Evolutionary conservation across 2,797 vertebrate species (phyloP), one percentile per base, ranked within the genome.

Genomic region (Sebastes taczanowskii): DNA sequence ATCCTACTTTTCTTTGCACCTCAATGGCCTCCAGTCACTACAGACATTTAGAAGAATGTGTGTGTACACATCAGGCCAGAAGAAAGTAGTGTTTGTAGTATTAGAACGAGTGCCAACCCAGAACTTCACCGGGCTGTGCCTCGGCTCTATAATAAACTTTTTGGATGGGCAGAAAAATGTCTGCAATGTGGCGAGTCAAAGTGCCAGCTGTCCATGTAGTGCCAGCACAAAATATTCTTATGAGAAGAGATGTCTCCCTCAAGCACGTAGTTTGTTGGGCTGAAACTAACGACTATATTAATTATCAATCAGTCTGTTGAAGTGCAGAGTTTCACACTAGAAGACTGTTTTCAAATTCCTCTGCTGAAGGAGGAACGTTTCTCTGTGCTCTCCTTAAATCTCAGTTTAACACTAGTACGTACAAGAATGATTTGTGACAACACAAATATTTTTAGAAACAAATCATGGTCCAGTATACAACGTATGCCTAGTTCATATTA

Each of bases 91-190:
- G 42, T 67, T 62, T 78, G 61, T 60, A 71, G 46, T 30, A 32
- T 58, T 55, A 60, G 62, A 56, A 5, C 7, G 22, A 23, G 18
- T 23, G 58, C 38, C 71, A 29, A 67, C 62, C 49, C 34, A 75
- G 16, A 32, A 42, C 38, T 69, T 67, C 68, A 42, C 13, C 11
- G 3, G 74, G 46, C 20, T 30, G 55, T 2, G 55, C 11, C 29
- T 62, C 29, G 7, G 56, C 74, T 80, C 61, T 22, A 38, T 34
- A 77, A 75, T 59, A 85, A 85, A 81, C 68, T 71, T 70, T 82
- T 70, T 81, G 73, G 58, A 84, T 66, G 73, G 35, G 55, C 53
- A 82, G 81, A 88, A 86, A 87, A 85, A 91, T 89, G 78, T 80
- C 78, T 81, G 82, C 58, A 78, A 88, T 87, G 88, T 65, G 67